These are phyloP conservation scores for Rhabdomys pumilio DNA, from an alignment of 2,797 vertebrate species.

Conservation along the genomic window DNA sequence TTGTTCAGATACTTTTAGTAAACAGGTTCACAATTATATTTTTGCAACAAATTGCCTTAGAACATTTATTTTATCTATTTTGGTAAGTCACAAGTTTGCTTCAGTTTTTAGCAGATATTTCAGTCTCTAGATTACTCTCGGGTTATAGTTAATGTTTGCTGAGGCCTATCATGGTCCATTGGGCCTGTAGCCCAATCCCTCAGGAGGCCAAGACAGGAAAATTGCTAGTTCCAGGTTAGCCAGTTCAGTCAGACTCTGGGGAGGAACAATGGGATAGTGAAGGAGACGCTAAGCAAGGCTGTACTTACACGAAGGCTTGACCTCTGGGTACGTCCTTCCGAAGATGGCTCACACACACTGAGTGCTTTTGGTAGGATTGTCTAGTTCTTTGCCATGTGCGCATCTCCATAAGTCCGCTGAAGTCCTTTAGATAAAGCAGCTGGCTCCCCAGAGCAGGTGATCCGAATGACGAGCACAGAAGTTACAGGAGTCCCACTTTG, in stretches of 20 bases:
- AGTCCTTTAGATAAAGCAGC: background rate
- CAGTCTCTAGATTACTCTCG: constrained; percentile 13
- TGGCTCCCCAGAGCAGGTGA: background rate
- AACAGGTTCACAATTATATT: constrained; percentile 42
- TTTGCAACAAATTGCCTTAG: background rate
- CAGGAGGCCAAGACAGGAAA: background rate
- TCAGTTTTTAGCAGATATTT: background rate
- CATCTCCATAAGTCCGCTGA: background rate
- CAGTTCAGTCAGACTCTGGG: background rate
- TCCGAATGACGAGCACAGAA: background rate
- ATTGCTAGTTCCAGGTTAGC: background rate
- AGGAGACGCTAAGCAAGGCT: background rate
- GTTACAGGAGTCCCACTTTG: background rate
- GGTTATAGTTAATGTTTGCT: background rate
- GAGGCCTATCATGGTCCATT: background rate
- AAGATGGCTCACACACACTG: background rate
- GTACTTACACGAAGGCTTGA: background rate
- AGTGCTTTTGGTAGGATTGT: background rate
- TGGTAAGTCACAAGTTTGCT: constrained; percentile 32
- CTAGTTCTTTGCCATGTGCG: background rate
- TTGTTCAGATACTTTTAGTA: constrained; percentile 50
- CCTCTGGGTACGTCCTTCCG: background rate
- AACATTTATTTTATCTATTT: constrained; percentile 64
- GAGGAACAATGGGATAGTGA: background rate
- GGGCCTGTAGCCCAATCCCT: background rate